Evolutionary conservation across 2,888 invertebrate genomes (phyloP), one percentile per base, ranked within the genome.

Genomic region (Punctoribates punctum): DNA sequence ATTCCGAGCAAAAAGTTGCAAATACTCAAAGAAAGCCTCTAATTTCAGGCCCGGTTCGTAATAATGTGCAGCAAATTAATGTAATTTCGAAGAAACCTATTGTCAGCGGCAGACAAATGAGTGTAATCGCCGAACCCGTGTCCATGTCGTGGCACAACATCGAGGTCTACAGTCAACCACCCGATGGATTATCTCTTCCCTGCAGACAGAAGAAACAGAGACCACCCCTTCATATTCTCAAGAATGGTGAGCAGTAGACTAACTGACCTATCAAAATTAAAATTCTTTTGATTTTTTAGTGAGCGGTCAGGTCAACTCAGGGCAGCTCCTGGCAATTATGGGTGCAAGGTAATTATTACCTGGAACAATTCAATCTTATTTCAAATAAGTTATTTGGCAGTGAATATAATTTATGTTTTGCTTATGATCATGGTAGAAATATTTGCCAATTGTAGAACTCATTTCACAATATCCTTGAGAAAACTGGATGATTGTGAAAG

Each of bases 301-400:
- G 9, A 90, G 88, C 80, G 94, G 94, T 0, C 88, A 90, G 0
- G 94, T 94, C 0, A 88, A 90, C 82, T 92, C 94, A 0, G 94
- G 94, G 0, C 93, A 94, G 83, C 84, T 94, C 34, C 85, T 94
- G 67, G 93, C 93, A 1, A 90, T 94, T 70, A 89, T 95, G 89
- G 94, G 94, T 0, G 81, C 82, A 42, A 70, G 70, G 70, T 70
- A 42, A 42, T 34, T 34, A 34, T 42, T 42, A 42, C 11, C 42
- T 9, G 4, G 42, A 13, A 9, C 13, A 42, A 42, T 9, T 42
- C 1, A 9, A 42, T 5, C 6, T n/a, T 42, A 9, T 42, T 42
- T 34, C 34, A 34, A 34, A 46, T 46, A 46, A 11, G 15, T 46
- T n/a, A n/a, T n/a, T n/a, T 51, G n/a, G n/a, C 15, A 51, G n/a